Base-by-base conservation (phyloP, 2,888 invertebrate genomes). In the Nowickia ferox region DNA sequence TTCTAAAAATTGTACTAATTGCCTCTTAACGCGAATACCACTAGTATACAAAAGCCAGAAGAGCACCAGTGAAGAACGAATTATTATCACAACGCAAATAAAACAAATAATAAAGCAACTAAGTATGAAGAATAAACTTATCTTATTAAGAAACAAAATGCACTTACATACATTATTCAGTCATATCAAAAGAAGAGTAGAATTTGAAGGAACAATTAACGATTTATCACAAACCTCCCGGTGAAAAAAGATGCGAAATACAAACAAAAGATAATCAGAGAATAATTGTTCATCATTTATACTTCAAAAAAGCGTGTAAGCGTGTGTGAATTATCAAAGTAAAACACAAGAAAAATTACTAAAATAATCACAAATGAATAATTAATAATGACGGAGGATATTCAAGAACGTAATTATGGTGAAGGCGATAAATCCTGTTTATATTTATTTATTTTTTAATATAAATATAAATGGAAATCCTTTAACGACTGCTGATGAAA, bases 361-460 rank as follows among this genome's bases (percentile, higher is more conserved):
- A 53, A 6, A 40, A 53, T 19, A 15, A 19, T 40, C n/a, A 48
- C 19, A 51, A 40, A 15, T 61, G 40, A 13, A 59, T 59, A 59
- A 15, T 61, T 48, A 13, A 59, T 59, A 59, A 74, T 61, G 46
- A 48, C 40, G 38, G 30, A 46, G 72, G 46, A 61, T 61, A 74
- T 48, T 74, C 48, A 17, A 59, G 72, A 15, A 11, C 13, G 19
- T 55, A 10, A 55, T 53, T 2, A 42, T 44, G 44, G 40, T 40
- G 48, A 59, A 61, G 38, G 19, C 0, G 40, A 61, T 44, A 22
- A 57, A 44, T 55, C 22, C 55, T 55, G 9, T 9, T 46, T 22
- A 10, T 68, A 40, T 9, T 19, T 66, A 30, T 30, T 30, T 30
- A 30, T 66, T 51, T 59, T 53, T 9, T 38, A n/a, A n/a, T n/a